Evolutionary conservation across 1,140 invertebrate species (phyloP).

Genomic region (Idris sp.): DNA sequence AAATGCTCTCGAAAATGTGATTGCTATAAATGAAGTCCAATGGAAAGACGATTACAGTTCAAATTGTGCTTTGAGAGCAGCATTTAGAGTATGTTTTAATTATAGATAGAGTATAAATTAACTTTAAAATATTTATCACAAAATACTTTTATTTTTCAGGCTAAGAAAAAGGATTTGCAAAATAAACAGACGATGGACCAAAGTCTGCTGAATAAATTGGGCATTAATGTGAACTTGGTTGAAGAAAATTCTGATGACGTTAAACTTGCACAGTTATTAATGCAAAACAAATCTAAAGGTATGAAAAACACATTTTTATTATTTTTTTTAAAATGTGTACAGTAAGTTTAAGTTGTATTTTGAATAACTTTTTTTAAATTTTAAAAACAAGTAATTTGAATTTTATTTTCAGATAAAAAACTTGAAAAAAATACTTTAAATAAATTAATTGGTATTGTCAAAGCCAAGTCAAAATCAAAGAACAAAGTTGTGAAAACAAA

Average conservation of each 20-base stretch:
- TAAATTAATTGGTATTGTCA: constrained; percentile 67
- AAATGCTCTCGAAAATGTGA: constrained; percentile 85
- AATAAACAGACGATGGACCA: constrained; percentile 83
- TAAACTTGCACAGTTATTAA: constrained; percentile 86
- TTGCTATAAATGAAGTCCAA: constrained; percentile 86
- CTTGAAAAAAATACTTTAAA: constrained; percentile 62
- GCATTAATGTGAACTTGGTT: constrained; percentile 87
- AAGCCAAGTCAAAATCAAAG: constrained; percentile 63
- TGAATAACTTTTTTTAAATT: constrained; percentile 6
- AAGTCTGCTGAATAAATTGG: constrained; percentile 86
- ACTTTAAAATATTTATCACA: not conserved
- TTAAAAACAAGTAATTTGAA: too few species aligned
- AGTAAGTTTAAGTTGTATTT: too few species aligned
- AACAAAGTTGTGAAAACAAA: constrained; percentile 20
- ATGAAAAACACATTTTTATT: too few species aligned
- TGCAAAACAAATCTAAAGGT: constrained; percentile 65
- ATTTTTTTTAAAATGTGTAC: too few species aligned
- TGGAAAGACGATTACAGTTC: constrained; percentile 95
- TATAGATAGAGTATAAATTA: constrained; percentile 3
- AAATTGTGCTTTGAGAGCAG: constrained; percentile 88
- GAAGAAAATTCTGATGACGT: constrained; percentile 89
- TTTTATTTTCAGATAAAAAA: constrained; percentile 51
- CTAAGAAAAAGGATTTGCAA: constrained; percentile 87
- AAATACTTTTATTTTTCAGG: constrained; percentile 77
- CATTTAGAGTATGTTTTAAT: constrained; percentile 86